These are phyloP conservation scores for Sardina pilchardus DNA, from an alignment of 2,113 vertebrate species.

Conservation along the genomic window DNA sequence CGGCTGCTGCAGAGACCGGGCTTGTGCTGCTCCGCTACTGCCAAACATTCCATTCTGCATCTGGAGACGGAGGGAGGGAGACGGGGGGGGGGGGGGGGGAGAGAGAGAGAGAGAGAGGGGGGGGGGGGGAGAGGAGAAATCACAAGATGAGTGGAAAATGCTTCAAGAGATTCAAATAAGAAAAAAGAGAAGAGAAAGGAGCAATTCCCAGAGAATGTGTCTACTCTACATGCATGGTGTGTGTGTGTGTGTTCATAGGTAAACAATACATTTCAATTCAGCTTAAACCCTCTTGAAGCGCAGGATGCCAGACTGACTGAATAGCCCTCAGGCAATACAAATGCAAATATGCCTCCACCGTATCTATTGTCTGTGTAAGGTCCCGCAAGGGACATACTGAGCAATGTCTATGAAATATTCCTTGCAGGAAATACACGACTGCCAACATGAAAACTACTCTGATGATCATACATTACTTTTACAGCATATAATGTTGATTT, in stretches of 20 bases:
- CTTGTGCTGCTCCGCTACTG: constrained; percentile 91
- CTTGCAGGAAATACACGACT: background rate
- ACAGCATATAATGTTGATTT: too few relatives aligned
- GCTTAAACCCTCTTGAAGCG: background rate
- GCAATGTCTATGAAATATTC: background rate
- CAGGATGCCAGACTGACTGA: background rate
- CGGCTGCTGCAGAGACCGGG: constrained; percentile 83
- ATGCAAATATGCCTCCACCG: too few relatives aligned
- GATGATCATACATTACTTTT: background rate
- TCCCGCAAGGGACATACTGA: background rate
- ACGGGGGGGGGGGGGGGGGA: background rate
- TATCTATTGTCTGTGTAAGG: too few relatives aligned
- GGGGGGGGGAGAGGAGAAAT: background rate
- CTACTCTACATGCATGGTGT: background rate
- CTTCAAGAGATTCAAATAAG: background rate
- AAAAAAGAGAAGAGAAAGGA: background rate
- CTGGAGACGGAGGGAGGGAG: constrained; percentile 58
- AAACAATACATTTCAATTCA: background rate
- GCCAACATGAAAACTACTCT: background rate
- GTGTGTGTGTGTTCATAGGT: background rate
- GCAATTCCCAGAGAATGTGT: too few relatives aligned
- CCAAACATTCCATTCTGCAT: constrained; percentile 97
- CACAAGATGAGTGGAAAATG: background rate
- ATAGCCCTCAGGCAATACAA: background rate
- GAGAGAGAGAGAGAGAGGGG: background rate